Evolutionary conservation across 92 coral and sea anemone genomes (phyloP), one percentile per base, ranked within the genome.

Genomic region (Palythoa grandiflora): DNA sequence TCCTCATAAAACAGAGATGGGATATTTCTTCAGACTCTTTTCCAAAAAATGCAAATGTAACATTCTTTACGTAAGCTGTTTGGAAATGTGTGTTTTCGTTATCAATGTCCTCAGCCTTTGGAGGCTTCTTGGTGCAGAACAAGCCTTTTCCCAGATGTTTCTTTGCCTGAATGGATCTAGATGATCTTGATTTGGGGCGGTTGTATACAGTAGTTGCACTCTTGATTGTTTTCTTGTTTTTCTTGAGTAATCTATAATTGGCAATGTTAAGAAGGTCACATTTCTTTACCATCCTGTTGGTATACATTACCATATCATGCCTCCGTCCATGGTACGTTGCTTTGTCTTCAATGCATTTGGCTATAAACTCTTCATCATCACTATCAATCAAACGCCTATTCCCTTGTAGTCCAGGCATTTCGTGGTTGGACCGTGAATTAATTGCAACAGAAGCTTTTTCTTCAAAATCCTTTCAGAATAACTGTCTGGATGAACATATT

Each of bases 71-170:
- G 77, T 86, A 84, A 38, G 84, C 89, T 50, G 84, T 66, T 65
- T 86, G 84, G 20, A 73, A 86, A 60, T 86, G 89, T n/a, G 89
- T 86, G 71, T 86, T 86, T 60, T 86, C 89, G 63, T 86, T 86
- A 54, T 76, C 83, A 74, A 57, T 61, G 15, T 75, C 92, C 77
- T 89, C 83, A 38, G 88, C 88, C 60, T 78, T 88, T 50, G 90
- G 90, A 40, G 90, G 90, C 77, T 88, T 88, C 47, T 78, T 78
- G 20, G 57, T 73, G 83, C 92, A 90, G 75, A 90, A 90, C 66
- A 85, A 89, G 65, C 89, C 93, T 74, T 87, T 90, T n/a, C 91
- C 91, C 50, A 16, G n/a, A 57, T 90, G 93, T 4, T 55, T 38
- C 38, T 65, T 59, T 36, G 93, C 93, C 78, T 91, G 91, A 13